A percentile compares a stretch with the other conserved stretches of the same genome.
phyloP scores from a whole-genome alignment of 2,113 vertebrate genomes.

The Herpailurus yagouaroundi region DNA sequence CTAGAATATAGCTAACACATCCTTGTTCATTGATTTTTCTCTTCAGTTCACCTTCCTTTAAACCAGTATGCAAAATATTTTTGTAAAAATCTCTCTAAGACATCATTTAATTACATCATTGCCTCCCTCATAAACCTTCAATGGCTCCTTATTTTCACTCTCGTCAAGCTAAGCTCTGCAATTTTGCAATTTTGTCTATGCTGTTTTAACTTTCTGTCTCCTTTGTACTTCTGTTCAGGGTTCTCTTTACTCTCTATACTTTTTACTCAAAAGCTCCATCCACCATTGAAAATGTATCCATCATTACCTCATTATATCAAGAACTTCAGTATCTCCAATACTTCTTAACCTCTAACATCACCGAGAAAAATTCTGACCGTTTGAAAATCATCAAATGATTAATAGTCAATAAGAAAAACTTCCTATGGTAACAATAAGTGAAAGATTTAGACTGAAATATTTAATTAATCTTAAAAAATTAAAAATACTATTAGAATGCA shows the following conservation, averaged over 20 bases:
- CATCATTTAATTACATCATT: not conserved
- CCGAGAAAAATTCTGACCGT: not conserved
- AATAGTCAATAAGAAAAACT: not conserved
- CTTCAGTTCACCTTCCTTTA: not conserved
- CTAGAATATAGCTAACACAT: not conserved
- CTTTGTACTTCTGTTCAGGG: not conserved
- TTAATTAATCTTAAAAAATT: not conserved
- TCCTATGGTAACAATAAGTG: not conserved
- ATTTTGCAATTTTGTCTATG: not conserved
- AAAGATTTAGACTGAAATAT: constrained; percentile 18
- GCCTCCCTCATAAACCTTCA: not conserved
- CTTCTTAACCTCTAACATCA: not conserved
- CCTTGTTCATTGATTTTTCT: not conserved
- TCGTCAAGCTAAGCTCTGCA: not conserved
- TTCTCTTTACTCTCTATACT: not conserved
- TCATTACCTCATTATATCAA: not conserved
- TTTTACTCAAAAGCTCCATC: not conserved
- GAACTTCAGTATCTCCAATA: not conserved
- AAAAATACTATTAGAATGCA: not conserved
- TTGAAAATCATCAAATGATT: not conserved
- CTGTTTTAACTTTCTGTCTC: not conserved
- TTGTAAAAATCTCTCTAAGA: not conserved
- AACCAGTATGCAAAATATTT: not conserved
- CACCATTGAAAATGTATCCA: not conserved
- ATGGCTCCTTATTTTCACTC: not conserved